phyloP scores from a whole-genome alignment of 2,797 vertebrate species.

The Argentina silus region DNA sequence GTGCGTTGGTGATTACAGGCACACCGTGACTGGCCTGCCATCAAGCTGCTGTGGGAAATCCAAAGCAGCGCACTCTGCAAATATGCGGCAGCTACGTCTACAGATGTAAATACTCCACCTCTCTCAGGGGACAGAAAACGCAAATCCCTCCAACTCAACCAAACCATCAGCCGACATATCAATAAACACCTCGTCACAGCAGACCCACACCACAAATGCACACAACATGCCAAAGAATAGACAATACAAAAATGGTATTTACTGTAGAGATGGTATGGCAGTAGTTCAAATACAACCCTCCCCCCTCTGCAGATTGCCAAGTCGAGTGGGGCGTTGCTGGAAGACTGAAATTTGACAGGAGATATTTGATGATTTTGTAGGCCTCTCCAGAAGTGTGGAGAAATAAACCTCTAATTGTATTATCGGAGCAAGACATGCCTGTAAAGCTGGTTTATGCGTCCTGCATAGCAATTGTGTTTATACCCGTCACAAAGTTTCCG shows the following conservation, averaged over 20 bases:
- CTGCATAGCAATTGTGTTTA: conserved; percentile 18
- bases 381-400: conserved; percentile 29
- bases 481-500: neutral
- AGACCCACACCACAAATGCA: neutral
- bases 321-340: neutral
- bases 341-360: conserved; percentile 14
- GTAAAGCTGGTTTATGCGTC: conserved; percentile 11
- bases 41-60: conserved; percentile 37
- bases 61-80: conserved; percentile 28
- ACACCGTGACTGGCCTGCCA: conserved; percentile 23
- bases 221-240: neutral
- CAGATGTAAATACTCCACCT: conserved; percentile 48
- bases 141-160: neutral
- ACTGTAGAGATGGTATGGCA: neutral
- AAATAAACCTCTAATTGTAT: conserved; percentile 47
- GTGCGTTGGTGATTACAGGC: conserved; percentile 23
- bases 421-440: conserved; percentile 38
- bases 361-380: conserved; percentile 23
- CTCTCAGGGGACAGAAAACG: conserved; percentile 37
- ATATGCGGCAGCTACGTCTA: conserved; percentile 40
- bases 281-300: neutral
- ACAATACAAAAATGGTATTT: neutral
- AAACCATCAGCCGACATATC: neutral
- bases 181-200: neutral
- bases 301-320: neutral